phyloP scores from a whole-genome alignment of 2,797 vertebrate species.

The Stomatorhinus walkeri region DNA sequence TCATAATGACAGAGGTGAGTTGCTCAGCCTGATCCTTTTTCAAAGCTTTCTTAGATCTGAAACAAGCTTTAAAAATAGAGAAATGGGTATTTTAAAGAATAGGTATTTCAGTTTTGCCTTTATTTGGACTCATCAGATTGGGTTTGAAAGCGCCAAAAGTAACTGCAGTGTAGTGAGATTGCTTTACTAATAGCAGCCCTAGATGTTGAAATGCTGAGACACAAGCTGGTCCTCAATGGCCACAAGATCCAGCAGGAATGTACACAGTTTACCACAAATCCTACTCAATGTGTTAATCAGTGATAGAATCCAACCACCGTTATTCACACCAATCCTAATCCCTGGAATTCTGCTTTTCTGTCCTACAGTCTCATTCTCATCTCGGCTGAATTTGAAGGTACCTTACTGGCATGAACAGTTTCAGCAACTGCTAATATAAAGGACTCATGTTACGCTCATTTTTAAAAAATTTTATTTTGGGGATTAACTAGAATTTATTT shows the following conservation, averaged over 20 bases:
- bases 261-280: slow-evolving; percentile 1
- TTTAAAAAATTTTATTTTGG: not conserved
- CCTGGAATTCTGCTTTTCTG: not conserved
- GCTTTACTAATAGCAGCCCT: not conserved
- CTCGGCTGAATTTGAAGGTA: not conserved
- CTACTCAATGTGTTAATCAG: not conserved
- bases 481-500: not conserved
- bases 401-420: not conserved
- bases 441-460: not conserved
- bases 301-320: not conserved
- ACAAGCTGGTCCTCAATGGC: not conserved
- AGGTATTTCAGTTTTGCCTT: not conserved
- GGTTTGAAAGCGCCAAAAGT: not conserved
- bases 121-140: not conserved
- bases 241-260: slow-evolving; percentile 1
- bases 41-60: not conserved
- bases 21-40: not conserved
- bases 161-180: not conserved
- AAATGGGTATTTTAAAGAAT: not conserved
- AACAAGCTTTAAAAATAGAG: not conserved
- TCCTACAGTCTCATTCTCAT: not conserved
- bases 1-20: not conserved
- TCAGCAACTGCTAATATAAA: not conserved
- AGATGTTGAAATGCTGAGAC: not conserved
- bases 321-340: not conserved